Conservation (phyloP, 2,888 invertebrate species). For the Hedychridium roseum region DNA sequence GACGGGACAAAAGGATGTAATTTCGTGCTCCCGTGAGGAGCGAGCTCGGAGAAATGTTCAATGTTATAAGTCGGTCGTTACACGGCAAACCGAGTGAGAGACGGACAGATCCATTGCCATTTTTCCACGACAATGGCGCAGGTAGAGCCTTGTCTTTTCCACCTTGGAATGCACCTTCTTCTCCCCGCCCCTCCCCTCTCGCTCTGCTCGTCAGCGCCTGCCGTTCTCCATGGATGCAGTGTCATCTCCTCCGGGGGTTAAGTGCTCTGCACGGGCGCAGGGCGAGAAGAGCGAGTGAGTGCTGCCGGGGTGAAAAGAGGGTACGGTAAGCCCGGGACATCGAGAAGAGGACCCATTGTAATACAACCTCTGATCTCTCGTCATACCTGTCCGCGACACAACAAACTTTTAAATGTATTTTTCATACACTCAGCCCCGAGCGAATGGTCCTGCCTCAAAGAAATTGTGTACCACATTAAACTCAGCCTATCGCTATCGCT, state of each 20-base stretch:
- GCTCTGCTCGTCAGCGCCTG: too few relatives aligned
- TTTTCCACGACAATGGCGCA: conserved; percentile 33
- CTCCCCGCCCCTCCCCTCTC: conserved; percentile 18
- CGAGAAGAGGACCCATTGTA: too few relatives aligned
- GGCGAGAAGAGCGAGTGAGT: conserved; percentile 3
- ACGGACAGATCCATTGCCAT: conserved; percentile 19
- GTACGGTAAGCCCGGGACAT: too few relatives aligned
- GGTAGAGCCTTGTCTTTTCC: conserved; percentile 16
- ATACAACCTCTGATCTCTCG: too few relatives aligned
- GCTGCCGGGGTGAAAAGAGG: conserved; percentile 16
- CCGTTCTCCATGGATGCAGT: too few relatives aligned
- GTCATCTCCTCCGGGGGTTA: conserved; percentile 43
- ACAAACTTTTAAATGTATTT: too few relatives aligned
- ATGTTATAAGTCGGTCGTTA: conserved; percentile 53
- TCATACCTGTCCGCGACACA: too few relatives aligned
- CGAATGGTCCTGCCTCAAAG: too few relatives aligned
- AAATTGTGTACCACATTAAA: too few relatives aligned
- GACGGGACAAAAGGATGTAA: conserved; percentile 23
- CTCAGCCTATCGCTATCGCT: too few relatives aligned
- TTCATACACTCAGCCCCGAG: too few relatives aligned
- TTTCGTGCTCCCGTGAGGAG: conserved; percentile 21
- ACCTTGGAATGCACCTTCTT: conserved; percentile 25
- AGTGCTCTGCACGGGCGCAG: conserved; percentile 40
- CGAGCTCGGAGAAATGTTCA: conserved; percentile 38
- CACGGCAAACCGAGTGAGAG: conserved; percentile 20